Evolutionary conservation across 2,113 vertebrate genomes (phyloP).

Genomic region (Etia nguti): DNA sequence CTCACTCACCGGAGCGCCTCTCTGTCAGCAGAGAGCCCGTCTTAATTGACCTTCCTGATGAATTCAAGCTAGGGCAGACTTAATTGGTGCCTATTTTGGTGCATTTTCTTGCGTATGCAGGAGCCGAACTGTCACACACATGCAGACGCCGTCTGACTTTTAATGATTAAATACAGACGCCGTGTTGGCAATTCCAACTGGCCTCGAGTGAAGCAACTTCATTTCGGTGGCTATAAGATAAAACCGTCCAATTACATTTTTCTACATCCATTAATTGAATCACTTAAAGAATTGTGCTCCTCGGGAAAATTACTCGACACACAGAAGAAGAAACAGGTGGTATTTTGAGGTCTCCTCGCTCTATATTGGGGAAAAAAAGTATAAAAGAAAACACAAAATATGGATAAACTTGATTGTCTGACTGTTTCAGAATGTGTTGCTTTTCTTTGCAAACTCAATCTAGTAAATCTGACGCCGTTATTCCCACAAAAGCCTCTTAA

Average conservation of each 20-base stretch:
- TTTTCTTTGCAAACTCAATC: neutral
- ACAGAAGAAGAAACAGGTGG: neutral
- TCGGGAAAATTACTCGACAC: neutral
- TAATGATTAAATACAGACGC: conserved; percentile 33
- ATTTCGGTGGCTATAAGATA: conserved; percentile 18
- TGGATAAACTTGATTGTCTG: neutral
- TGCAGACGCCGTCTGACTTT: conserved; percentile 42
- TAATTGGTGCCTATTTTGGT: conserved; percentile 50
- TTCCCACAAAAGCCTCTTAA: neutral
- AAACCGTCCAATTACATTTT: conserved; percentile 42
- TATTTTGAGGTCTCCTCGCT: neutral
- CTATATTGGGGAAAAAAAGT: neutral
- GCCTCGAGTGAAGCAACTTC: conserved; percentile 16
- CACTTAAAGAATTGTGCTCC: conserved; percentile 1
- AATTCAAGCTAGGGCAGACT: conserved; percentile 31
- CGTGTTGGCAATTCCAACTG: neutral
- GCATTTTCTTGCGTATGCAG: neutral
- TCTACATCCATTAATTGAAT: conserved; percentile 38
- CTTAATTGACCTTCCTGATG: conserved; percentile 56
- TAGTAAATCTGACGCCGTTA: neutral
- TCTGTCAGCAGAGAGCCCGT: neutral
- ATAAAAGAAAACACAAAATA: neutral
- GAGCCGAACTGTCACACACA: neutral
- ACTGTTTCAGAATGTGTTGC: neutral
- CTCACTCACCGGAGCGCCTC: neutral